These are phyloP conservation scores for Oreohelix idahoensis DNA, from an alignment of 1,140 invertebrate species.

Conservation along the genomic window DNA sequence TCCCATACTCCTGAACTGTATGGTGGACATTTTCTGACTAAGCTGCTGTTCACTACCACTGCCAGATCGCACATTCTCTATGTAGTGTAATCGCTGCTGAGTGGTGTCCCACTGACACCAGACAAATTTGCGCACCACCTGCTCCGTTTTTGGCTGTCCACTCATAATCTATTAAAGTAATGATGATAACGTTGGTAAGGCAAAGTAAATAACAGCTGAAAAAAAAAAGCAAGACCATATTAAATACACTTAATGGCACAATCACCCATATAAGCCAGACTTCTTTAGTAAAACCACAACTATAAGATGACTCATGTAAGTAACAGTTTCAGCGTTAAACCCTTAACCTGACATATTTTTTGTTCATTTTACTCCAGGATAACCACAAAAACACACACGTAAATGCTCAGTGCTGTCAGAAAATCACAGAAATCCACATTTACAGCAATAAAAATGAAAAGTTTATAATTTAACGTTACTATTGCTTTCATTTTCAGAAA, in stretches of 20 bases:
- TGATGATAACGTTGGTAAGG: not conserved
- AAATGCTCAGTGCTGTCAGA: too few relatives aligned
- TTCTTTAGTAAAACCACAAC: too few relatives aligned
- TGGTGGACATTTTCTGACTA: conserved; percentile 49
- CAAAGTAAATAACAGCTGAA: not conserved
- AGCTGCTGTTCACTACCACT: not conserved
- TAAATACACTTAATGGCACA: not conserved
- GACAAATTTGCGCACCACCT: conserved; percentile 63
- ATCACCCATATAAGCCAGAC: too few relatives aligned
- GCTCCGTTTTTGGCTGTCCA: conserved; percentile 66
- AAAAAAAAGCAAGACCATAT: not conserved
- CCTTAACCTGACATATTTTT: too few relatives aligned
- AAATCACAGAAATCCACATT: too few relatives aligned
- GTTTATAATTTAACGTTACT: too few relatives aligned
- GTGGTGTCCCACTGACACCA: conserved; percentile 68
- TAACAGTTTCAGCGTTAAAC: too few relatives aligned
- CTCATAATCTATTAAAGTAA: conserved; percentile 59
- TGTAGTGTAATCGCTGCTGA: conserved; percentile 63
- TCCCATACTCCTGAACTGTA: conserved; percentile 61
- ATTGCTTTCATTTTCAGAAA: too few relatives aligned
- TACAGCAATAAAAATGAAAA: too few relatives aligned
- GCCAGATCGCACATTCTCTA: conserved; percentile 49
- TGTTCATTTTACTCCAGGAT: too few relatives aligned
- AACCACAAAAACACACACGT: too few relatives aligned
- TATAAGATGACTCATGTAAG: too few relatives aligned